These are phyloP conservation scores for Hipparchia semele DNA, from an alignment of 2,888 invertebrate genomes.

Conservation along the genomic window DNA sequence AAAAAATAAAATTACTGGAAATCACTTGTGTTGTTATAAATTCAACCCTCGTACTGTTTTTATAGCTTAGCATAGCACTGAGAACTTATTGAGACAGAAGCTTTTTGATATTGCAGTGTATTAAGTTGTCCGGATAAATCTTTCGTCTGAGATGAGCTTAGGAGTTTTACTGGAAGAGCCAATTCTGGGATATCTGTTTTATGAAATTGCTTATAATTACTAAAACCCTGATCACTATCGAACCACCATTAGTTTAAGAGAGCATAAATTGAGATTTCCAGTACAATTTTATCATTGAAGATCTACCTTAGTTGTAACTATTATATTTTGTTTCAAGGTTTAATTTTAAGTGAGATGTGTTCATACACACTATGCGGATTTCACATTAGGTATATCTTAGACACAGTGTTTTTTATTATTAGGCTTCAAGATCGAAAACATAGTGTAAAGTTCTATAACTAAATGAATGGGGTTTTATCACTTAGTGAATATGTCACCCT, in stretches of 20 bases:
- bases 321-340: neutral
- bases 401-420: too few relatives aligned
- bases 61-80: constrained; percentile 12
- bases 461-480: too few relatives aligned
- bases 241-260: constrained; percentile 9
- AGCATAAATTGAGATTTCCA: constrained; percentile 2
- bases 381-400: neutral
- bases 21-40: too few relatives aligned
- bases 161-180: constrained; percentile 74
- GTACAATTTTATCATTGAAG: neutral
- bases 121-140: constrained; percentile 79
- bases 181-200: constrained; percentile 33
- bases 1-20: too few relatives aligned
- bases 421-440: too few relatives aligned
- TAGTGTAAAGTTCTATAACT: too few relatives aligned
- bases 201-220: constrained; percentile 12
- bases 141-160: constrained; percentile 75
- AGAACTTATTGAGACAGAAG: constrained; percentile 47
- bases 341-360: too few relatives aligned
- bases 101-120: constrained; percentile 66
- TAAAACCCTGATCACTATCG: constrained; percentile 8
- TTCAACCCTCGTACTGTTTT: neutral
- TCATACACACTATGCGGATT: neutral
- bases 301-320: neutral
- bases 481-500: too few relatives aligned